These are phyloP conservation scores for Psilopsiagon aymara DNA, from an alignment of 2,113 vertebrate species.

Conservation along the genomic window DNA sequence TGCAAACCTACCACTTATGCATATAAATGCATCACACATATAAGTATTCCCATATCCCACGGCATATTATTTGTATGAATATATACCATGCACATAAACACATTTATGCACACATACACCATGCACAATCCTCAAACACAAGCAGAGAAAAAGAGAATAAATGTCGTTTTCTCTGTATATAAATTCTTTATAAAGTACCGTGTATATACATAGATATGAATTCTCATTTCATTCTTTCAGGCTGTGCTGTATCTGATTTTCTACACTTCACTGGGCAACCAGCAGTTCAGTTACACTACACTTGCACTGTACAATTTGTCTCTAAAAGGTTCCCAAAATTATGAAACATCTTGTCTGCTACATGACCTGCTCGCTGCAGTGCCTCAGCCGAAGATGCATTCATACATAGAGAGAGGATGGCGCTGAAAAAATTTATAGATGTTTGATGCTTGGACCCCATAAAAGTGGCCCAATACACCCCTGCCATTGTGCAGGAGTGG, in stretches of 20 bases:
- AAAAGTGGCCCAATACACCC: constrained; percentile 67
- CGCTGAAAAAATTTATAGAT: constrained; percentile 10
- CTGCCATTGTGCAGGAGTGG: constrained; percentile 81
- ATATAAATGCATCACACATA: constrained; percentile 52
- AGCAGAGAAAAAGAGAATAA: constrained; percentile 57
- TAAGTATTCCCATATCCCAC: background rate
- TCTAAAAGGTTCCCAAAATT: constrained; percentile 88
- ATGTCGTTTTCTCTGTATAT: constrained; percentile 62
- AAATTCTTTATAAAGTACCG: constrained; percentile 70
- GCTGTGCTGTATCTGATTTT: constrained; percentile 89
- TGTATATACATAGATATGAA: constrained; percentile 71
- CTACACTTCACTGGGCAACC: constrained; percentile 89
- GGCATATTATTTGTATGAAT: constrained; percentile 44
- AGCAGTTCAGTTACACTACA: constrained; percentile 87
- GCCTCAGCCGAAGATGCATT: constrained; percentile 67
- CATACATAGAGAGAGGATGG: constrained; percentile 54
- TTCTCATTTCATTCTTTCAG: constrained; percentile 76
- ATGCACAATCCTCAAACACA: constrained; percentile 18
- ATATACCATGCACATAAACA: constrained; percentile 1
- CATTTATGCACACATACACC: background rate
- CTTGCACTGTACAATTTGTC: constrained; percentile 88
- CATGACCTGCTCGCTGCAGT: constrained; percentile 79
- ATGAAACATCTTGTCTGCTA: constrained; percentile 87
- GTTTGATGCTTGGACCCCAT: constrained; percentile 56
- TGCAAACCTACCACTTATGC: constrained; percentile 56